Evolutionary conservation across 64 coral and sea anemone genomes (phyloP), one percentile per base, ranked within the genome.

Genomic region (Hydrozoanthus tunicans): DNA sequence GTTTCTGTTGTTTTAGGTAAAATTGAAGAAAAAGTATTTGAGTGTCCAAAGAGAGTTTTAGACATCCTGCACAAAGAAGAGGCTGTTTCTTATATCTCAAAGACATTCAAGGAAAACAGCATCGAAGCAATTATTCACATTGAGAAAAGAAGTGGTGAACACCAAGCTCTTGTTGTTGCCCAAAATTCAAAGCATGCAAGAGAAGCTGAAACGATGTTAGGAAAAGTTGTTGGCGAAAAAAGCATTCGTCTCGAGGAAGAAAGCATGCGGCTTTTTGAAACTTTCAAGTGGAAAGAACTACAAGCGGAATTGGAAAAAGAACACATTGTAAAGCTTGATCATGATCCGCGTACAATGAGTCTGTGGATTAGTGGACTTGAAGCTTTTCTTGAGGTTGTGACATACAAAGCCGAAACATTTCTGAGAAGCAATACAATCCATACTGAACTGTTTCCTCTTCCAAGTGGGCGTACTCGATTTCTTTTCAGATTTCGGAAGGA

Each of bases 331-430:
- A 83, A 55, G 14, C 52, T 94, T 14, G 17, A 70, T 9, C 83
- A 62, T 17, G 89, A 94, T 24, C 26, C 51, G 58, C 51, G 59
- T 5, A 62, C 54, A 3, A 70, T 51, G 17, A 88, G 73, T 24
- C 10, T 94, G 70, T 94, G 93, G 93, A 62, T 94, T 15, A 91
- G 93, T 13, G 93, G 93, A 6, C 11, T 86, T 11, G 51, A 68
- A 4, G 57, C 81, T 14, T 72, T 81, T 9, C 81, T 94, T 6
- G 73, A 78, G 6, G 9, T 64, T 12, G 90, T 90, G 17, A 14
- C 58, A 51, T 56, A 72, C 3, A 32, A 20, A 3, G 25, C 90
- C 0, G 56, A 59, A 15, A 67, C 7, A 0, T 90, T 91, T 56
- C n/a, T 94, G 7, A 58, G 86, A 32, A 55, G 70, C 53, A 91